These are phyloP conservation scores for Candoia aspera DNA, from an alignment of 2,113 vertebrate species.

Conservation along the genomic window DNA sequence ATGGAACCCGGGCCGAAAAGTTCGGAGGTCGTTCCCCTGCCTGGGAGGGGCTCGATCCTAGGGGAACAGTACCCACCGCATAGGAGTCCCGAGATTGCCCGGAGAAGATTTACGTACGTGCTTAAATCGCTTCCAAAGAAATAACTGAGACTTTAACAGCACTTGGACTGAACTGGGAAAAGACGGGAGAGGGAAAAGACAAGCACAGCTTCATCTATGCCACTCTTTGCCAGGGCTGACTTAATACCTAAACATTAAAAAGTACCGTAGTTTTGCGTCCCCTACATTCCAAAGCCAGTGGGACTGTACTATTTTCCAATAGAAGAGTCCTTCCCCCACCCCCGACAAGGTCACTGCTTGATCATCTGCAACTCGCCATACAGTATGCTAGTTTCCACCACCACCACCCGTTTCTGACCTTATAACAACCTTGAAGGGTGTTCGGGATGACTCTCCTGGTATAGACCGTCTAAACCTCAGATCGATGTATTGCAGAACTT, in stretches of 20 bases:
- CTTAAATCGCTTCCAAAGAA: neutral
- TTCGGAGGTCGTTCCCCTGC: neutral
- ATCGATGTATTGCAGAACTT: neutral
- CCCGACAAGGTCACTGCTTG: neutral
- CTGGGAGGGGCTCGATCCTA: neutral
- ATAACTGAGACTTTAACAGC: neutral
- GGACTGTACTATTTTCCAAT: neutral
- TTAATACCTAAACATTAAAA: neutral
- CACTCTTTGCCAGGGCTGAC: neutral
- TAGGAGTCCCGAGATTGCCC: neutral
- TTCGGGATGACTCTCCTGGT: neutral
- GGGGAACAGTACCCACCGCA: neutral
- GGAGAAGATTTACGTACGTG: neutral
- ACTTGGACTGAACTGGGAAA: neutral
- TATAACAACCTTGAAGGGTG: neutral
- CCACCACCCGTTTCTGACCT: neutral
- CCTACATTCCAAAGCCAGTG: neutral
- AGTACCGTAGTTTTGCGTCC: neutral
- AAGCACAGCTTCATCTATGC: neutral
- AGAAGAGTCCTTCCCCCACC: neutral
- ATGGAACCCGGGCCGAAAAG: neutral
- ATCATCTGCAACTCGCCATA: neutral
- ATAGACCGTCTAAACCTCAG: neutral
- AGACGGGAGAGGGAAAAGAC: neutral
- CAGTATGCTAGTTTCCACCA: neutral